Percentiles rank a stretch among this genome's conserved stretches.
Evolutionary conservation across 2,888 invertebrate species (phyloP).

Genomic region (Lamellibrachia columna): DNA sequence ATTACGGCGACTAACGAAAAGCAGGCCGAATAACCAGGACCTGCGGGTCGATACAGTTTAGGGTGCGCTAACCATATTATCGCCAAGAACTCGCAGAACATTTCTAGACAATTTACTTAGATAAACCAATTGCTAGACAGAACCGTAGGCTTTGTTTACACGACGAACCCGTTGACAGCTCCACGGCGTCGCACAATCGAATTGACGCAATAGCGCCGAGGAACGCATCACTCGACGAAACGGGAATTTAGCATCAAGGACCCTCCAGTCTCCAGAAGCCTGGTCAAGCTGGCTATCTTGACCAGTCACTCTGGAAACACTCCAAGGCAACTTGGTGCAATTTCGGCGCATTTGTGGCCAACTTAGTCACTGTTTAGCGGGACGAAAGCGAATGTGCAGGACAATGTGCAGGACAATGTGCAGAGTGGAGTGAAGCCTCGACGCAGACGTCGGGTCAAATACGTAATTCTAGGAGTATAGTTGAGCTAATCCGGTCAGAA

Average conservation of each 20-base stretch:
- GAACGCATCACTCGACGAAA: neutral
- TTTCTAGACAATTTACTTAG: neutral
- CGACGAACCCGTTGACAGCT: neutral
- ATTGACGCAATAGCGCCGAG: neutral
- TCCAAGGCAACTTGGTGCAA: neutral
- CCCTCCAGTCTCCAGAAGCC: neutral
- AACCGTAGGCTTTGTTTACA: neutral
- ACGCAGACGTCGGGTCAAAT: neutral
- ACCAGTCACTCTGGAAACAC: neutral
- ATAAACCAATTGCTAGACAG: neutral
- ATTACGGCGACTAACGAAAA: neutral
- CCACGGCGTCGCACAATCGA: neutral
- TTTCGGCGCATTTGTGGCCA: neutral
- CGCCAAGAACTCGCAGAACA: neutral
- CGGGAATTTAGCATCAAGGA: constrained; percentile 11
- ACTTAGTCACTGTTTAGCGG: neutral
- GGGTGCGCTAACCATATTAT: neutral
- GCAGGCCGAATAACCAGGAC: neutral
- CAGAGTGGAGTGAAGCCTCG: neutral
- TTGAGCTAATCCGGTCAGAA: neutral
- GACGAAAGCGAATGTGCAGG: neutral
- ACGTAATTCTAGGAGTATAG: neutral
- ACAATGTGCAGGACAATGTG: neutral
- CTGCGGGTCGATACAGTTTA: neutral
- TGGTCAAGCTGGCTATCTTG: neutral